These are phyloP conservation scores for Parasteatoda tepidariorum DNA, from an alignment of 1,140 invertebrate genomes.

Conservation along the genomic window DNA sequence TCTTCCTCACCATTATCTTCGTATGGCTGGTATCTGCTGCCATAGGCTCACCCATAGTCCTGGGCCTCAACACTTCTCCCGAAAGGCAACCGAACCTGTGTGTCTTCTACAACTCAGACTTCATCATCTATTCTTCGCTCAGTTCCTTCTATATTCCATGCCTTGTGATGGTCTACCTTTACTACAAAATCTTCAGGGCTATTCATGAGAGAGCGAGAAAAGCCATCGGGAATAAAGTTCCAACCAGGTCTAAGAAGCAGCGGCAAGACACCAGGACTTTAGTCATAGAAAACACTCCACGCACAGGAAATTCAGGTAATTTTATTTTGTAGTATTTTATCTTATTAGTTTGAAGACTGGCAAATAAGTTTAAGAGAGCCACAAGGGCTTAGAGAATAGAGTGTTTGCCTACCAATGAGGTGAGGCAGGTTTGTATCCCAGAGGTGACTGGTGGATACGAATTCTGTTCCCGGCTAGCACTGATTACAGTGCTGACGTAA, in stretches of 20 bases:
- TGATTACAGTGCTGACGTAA: no score
- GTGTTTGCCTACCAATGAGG: no score
- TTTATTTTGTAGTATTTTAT: no score
- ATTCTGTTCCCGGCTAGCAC: no score
- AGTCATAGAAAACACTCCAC: neutral
- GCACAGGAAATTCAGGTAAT: no score
- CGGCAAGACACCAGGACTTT: neutral
- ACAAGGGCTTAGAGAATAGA: no score
- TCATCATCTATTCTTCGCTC: constrained; percentile 97
- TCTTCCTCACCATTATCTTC: constrained; percentile 92
- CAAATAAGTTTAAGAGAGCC: no score
- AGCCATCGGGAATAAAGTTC: neutral
- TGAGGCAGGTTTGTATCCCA: no score
- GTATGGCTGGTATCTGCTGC: constrained; percentile 96
- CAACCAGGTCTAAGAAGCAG: neutral
- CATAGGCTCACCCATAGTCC: constrained; percentile 95
- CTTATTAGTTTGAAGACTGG: no score
- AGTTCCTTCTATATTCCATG: constrained; percentile 99
- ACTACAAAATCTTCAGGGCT: constrained; percentile 96
- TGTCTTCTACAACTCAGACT: constrained; percentile 97
- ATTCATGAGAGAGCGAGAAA: constrained; percentile 27
- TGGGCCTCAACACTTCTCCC: constrained; percentile 87
- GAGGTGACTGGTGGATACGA: no score
- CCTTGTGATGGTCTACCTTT: constrained; percentile 98
- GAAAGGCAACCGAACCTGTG: constrained; percentile 72